A percentile compares a stretch with the other conserved stretches of the same genome.
These are phyloP conservation scores for Bergia puertoricense DNA, from an alignment of 92 coral and sea anemone genomes.

Conservation along the genomic window DNA sequence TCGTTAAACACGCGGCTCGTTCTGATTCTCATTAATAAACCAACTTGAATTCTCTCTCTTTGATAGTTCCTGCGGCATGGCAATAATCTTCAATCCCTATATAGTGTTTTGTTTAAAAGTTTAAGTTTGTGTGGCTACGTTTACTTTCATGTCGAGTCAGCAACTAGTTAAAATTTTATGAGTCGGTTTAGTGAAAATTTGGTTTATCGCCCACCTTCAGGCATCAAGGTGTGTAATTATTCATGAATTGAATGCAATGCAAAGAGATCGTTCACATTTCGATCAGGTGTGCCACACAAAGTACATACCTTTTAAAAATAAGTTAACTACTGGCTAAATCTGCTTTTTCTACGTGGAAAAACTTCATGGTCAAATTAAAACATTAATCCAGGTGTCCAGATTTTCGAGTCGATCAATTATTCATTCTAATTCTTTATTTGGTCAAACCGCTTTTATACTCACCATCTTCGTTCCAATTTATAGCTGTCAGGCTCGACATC, in stretches of 20 bases:
- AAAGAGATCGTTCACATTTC: not conserved
- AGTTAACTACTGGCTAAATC: too few relatives aligned
- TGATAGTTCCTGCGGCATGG: not conserved
- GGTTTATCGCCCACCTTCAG: not conserved
- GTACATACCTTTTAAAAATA: too few relatives aligned
- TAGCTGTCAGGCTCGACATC: too few relatives aligned
- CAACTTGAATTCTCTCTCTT: not conserved
- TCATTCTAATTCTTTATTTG: too few relatives aligned
- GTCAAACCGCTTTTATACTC: too few relatives aligned
- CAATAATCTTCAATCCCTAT: not conserved
- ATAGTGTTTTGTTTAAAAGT: not conserved
- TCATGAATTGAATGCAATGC: not conserved
- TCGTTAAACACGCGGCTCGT: conserved; percentile 7
- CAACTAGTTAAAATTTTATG: conserved; percentile 19
- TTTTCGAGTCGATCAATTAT: too few relatives aligned
- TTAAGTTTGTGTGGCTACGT: not conserved
- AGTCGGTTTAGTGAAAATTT: not conserved
- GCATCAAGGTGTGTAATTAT: not conserved
- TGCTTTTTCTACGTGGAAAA: too few relatives aligned
- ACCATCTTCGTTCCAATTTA: too few relatives aligned
- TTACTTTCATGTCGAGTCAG: not conserved
- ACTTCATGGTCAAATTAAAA: too few relatives aligned
- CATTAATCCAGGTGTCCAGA: too few relatives aligned
- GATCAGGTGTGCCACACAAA: not conserved
- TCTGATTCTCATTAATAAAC: not conserved